Base-by-base conservation (phyloP, 2,797 vertebrate genomes). In the Poecilia gillii region DNA sequence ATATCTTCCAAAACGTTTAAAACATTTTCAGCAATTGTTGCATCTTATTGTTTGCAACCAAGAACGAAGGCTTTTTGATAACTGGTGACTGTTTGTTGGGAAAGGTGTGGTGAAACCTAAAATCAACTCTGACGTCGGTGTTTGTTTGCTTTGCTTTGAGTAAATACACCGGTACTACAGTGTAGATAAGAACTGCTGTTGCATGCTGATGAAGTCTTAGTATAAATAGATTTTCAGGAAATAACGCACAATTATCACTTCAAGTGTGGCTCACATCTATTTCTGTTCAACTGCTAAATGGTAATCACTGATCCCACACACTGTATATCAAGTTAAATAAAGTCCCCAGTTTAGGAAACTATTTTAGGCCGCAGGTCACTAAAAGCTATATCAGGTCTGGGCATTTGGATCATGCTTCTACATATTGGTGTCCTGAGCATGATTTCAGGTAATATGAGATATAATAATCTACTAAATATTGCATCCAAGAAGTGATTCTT, bases 61-160 rank as follows among this genome's bases (percentile, higher is more conserved):
- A 31, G 9, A 59, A 31, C 25, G 20, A 12, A 51, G 33, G 43
- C n/a, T 23, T 33, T 53, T 53, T 53, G 49, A 53, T 9, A 53
- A 25, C 28, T 36, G 31, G 23, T 47, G 31, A 66, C 45, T 62
- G 45, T 9, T 20, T 33, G 16, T 28, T 64, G 59, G 43, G 9
- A 47, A 71, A 47, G 43, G 28, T 66, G 74, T 47, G 74, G 18
- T 47, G 28, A 23, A 36, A 36, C 31, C 43, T 49, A 64, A 64
- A 75, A 64, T n/a, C 74, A 49, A 9, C 31, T 76, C 28, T 76
- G 45, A 66, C 20, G 12, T 36, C 51, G 28, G 20, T 68, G 75
- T 76, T 66, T 76, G 75, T 25, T 33, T 43, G 20, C 25, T 6
- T 18, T 41, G 39, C n/a, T 53, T 25, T 46, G 3, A 59, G 36